phyloP scores from a whole-genome alignment of 2,888 invertebrate genomes.

The Ophion obscuratus region DNA sequence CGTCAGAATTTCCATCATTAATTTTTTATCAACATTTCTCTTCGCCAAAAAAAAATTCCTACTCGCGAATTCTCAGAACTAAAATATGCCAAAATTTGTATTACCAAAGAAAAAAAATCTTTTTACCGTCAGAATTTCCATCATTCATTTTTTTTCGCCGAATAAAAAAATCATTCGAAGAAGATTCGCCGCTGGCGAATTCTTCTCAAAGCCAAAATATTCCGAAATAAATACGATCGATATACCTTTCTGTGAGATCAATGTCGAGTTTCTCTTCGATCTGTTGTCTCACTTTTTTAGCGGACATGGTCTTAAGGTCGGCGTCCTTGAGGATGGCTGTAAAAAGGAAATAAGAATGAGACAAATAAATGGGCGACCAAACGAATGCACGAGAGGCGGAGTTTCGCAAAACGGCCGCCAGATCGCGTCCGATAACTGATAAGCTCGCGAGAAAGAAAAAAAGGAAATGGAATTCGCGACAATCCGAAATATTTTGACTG shows the following conservation, averaged over 20 bases:
- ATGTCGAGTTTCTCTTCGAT: slow-evolving; percentile 92
- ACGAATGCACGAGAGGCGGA: background rate
- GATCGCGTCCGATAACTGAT: slow-evolving; percentile 46
- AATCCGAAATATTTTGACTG: slow-evolving; percentile 28
- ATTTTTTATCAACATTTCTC: too few species aligned
- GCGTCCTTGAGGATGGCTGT: slow-evolving; percentile 94
- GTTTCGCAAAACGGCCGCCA: slow-evolving; percentile 39
- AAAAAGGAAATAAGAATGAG: slow-evolving; percentile 73
- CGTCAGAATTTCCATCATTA: too few species aligned
- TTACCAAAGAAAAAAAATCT: too few species aligned
- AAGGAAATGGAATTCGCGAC: slow-evolving; percentile 35
- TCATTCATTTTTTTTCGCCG: background rate
- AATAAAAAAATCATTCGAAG: background rate
- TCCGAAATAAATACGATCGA: background rate
- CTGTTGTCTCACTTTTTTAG: slow-evolving; percentile 94
- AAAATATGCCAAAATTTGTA: too few species aligned
- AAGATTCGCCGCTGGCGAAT: background rate
- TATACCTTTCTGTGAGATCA: slow-evolving; percentile 88
- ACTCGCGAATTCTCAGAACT: too few species aligned
- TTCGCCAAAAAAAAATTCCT: too few species aligned
- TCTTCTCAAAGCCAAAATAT: background rate
- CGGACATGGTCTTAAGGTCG: slow-evolving; percentile 92
- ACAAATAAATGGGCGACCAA: slow-evolving; percentile 20
- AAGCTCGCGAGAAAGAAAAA: slow-evolving; percentile 15
- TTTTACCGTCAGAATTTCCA: too few species aligned